phyloP scores from a whole-genome alignment of 2,888 invertebrate genomes.

The Mesorhabditis sp. region DNA sequence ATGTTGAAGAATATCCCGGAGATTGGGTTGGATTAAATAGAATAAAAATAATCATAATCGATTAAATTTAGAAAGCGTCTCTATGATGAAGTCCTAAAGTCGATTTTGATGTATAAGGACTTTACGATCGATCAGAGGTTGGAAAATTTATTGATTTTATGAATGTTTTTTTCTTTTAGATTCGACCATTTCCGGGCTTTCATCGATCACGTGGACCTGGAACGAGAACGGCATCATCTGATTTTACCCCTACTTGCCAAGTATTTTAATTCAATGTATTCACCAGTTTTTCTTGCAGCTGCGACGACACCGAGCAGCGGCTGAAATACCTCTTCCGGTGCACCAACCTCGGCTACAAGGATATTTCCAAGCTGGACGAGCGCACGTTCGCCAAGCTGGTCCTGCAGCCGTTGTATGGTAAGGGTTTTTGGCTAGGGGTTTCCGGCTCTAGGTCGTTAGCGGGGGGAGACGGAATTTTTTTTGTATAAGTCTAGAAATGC shows the following conservation, averaged over 20 bases:
- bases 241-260: slow-evolving; percentile 33
- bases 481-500: too few species aligned
- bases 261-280: slow-evolving; percentile 13
- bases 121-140: slow-evolving; percentile 25
- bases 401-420: slow-evolving; percentile 34
- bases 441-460: too few species aligned
- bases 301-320: slow-evolving; percentile 19
- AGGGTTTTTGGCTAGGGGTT: too few species aligned
- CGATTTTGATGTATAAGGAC: slow-evolving; percentile 29
- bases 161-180: slow-evolving; percentile 26
- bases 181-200: slow-evolving; percentile 33
- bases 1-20: slow-evolving; percentile 5
- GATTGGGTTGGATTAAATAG: slow-evolving; percentile 1
- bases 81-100: slow-evolving; percentile 34
- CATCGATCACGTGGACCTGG: slow-evolving; percentile 35
- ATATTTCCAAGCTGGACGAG: slow-evolving; percentile 25
- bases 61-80: slow-evolving; percentile 20
- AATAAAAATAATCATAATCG: slow-evolving; percentile 10
- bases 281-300: slow-evolving; percentile 17
- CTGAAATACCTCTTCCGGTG: slow-evolving; percentile 30
- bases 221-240: slow-evolving; percentile 35
- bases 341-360: slow-evolving; percentile 29
- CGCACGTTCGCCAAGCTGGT: slow-evolving; percentile 19
- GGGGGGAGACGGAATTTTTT: too few species aligned
- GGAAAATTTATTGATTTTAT: slow-evolving; percentile 26